phyloP scores from a whole-genome alignment of 2,888 invertebrate species.

The Drosophila hamatofila region DNA sequence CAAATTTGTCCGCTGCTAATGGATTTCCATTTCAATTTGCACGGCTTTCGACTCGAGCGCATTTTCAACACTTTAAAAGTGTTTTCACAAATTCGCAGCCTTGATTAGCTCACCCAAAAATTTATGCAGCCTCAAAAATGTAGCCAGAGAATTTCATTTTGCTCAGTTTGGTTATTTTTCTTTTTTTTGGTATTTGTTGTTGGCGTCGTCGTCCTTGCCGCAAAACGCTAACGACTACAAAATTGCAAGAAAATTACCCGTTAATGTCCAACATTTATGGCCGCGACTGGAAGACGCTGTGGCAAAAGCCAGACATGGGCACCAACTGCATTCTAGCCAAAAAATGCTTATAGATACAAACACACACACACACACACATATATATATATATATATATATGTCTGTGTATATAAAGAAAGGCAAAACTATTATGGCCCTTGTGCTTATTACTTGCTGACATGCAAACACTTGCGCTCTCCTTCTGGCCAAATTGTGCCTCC shows the following conservation, averaged over 20 bases:
- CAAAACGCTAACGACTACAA: conserved; percentile 84
- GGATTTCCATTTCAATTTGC: conserved; percentile 79
- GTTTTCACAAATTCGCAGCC: conserved; percentile 7
- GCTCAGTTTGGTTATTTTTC: background rate
- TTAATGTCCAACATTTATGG: conserved; percentile 83
- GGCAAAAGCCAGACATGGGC: conserved; percentile 21
- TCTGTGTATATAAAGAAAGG: conserved; percentile 30
- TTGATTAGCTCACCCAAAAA: conserved; percentile 63
- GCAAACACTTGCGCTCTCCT: conserved; percentile 69
- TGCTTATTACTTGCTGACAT: conserved; percentile 82
- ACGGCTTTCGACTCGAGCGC: conserved; percentile 23
- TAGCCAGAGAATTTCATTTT: conserved; percentile 64
- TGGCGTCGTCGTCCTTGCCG: conserved; percentile 68
- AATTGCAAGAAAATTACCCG: conserved; percentile 84
- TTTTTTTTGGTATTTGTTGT: conserved; percentile 32
- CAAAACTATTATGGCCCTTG: conserved; percentile 78
- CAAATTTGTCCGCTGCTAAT: conserved; percentile 83
- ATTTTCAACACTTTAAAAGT: conserved; percentile 41
- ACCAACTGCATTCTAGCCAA: conserved; percentile 55
- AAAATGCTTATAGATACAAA: conserved; percentile 45
- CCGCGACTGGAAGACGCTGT: conserved; percentile 59
- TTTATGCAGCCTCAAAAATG: conserved; percentile 64
- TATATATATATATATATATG: conserved; percentile 1
- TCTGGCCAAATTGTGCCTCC: conserved; percentile 18
- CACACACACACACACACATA: conserved; percentile 13